Evolutionary conservation across 2,888 invertebrate genomes (phyloP).

Genomic region (Lepas anatifera): DNA sequence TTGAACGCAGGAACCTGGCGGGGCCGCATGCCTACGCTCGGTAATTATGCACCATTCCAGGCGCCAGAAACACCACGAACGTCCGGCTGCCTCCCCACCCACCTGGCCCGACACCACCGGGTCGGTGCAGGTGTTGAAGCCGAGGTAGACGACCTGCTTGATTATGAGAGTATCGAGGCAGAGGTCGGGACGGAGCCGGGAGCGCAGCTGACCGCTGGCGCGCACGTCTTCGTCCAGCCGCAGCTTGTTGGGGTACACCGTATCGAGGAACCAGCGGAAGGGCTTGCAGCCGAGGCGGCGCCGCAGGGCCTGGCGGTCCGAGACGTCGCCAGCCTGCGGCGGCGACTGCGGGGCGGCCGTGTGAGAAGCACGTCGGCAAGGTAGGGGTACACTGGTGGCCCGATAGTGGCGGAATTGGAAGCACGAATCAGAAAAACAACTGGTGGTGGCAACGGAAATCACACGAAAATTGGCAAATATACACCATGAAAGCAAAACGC

Average conservation of each 20-base stretch:
- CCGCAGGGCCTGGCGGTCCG: constrained; percentile 19
- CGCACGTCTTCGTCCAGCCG: constrained; percentile 25
- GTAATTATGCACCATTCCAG: no score
- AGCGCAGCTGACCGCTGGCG: constrained; percentile 25
- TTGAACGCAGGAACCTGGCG: background rate
- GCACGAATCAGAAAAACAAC: no score
- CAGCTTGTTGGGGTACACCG: constrained; percentile 24
- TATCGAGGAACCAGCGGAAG: constrained; percentile 25
- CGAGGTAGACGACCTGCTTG: background rate
- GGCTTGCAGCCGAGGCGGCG: constrained; percentile 20
- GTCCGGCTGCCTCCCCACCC: background rate
- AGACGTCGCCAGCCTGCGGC: constrained; percentile 23
- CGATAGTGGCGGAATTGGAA: no score
- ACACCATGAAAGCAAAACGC: background rate
- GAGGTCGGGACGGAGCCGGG: background rate
- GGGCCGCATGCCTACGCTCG: no score
- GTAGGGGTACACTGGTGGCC: no score
- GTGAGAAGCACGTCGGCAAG: background rate
- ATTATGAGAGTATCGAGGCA: constrained; percentile 6
- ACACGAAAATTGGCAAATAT: background rate
- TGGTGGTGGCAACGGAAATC: background rate
- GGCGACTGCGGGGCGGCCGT: background rate
- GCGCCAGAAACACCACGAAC: no score
- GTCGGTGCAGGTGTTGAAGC: background rate
- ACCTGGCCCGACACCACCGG: constrained; percentile 1